Conservation (phyloP, 1,140 invertebrate species). For the Penaeus chinensis region DNA sequence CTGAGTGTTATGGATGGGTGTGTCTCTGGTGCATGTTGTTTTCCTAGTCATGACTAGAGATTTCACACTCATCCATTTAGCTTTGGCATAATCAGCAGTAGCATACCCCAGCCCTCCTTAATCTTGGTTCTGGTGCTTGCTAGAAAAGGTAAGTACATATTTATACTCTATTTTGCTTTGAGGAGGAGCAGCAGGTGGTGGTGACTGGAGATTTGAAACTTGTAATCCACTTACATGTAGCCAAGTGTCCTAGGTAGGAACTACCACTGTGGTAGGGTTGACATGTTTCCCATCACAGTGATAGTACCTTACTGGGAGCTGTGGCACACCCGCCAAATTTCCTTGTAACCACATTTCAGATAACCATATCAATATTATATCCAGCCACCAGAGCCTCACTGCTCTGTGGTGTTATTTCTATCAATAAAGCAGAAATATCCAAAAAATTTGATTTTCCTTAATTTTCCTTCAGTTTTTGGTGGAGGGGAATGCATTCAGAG, state of each 20-base stretch:
- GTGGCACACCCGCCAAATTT: neutral
- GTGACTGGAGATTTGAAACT: neutral
- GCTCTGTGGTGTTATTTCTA: too few species aligned
- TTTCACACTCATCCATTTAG: conserved; percentile 57
- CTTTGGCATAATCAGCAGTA: conserved; percentile 6
- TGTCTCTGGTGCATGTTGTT: conserved; percentile 58
- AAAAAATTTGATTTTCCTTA: too few species aligned
- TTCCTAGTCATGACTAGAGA: conserved; percentile 57
- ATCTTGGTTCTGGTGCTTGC: neutral
- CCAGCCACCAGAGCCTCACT: too few species aligned
- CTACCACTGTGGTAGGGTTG: conserved; percentile 62
- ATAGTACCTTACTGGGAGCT: conserved; percentile 59
- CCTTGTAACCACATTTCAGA: neutral
- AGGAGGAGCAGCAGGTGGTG: conserved; percentile 3
- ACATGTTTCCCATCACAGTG: conserved; percentile 57
- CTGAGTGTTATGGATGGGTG: conserved; percentile 44
- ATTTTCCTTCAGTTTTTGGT: too few species aligned
- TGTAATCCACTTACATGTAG: neutral
- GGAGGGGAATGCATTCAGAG: too few species aligned
- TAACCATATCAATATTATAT: conserved; percentile 1
- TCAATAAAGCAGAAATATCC: too few species aligned
- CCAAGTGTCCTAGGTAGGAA: conserved; percentile 49
- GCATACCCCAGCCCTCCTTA: too few species aligned
- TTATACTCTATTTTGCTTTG: neutral
- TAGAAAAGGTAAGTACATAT: neutral